Evolutionary conservation across 2,797 vertebrate species (phyloP).

Genomic region (Characodon lateralis): DNA sequence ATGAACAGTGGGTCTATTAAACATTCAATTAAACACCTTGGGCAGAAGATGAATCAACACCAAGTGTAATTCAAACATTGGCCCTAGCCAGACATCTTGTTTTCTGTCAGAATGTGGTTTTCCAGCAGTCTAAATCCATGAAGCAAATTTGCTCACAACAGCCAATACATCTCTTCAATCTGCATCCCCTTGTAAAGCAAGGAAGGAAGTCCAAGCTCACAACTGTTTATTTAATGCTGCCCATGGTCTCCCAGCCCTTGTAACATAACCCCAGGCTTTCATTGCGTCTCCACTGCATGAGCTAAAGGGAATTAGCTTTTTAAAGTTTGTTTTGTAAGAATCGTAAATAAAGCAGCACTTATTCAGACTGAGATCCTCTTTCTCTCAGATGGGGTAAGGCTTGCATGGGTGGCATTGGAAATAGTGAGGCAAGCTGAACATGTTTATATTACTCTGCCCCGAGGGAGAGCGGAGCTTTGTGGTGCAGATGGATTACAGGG

Average conservation of each 20-base stretch:
- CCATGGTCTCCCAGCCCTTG: conserved; percentile 54
- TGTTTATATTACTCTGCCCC: conserved; percentile 77
- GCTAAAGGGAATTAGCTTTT: conserved; percentile 69
- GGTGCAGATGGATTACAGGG: conserved; percentile 72
- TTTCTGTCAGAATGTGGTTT: conserved; percentile 77
- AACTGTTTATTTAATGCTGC: conserved; percentile 74
- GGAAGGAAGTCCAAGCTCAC: conserved; percentile 71
- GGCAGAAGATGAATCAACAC: conserved; percentile 76
- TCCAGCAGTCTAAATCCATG: conserved; percentile 75
- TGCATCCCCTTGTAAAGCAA: conserved; percentile 76
- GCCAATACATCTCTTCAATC: conserved; percentile 73
- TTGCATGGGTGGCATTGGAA: conserved; percentile 77
- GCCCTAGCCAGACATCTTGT: conserved; percentile 66
- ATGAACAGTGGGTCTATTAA: conserved; percentile 79
- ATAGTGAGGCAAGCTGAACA: conserved; percentile 72
- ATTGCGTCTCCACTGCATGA: conserved; percentile 61
- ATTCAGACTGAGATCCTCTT: conserved; percentile 70
- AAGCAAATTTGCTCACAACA: conserved; percentile 73
- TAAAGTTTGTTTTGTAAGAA: conserved; percentile 73
- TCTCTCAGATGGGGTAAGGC: conserved; percentile 62
- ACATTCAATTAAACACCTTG: conserved; percentile 70
- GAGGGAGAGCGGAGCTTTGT: conserved; percentile 68
- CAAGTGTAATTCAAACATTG: conserved; percentile 74
- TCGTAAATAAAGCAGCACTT: conserved; percentile 74
- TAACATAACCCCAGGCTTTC: conserved; percentile 73